These are phyloP conservation scores for Dichetophora obliterata DNA, from an alignment of 2,888 invertebrate genomes.

Conservation along the genomic window DNA sequence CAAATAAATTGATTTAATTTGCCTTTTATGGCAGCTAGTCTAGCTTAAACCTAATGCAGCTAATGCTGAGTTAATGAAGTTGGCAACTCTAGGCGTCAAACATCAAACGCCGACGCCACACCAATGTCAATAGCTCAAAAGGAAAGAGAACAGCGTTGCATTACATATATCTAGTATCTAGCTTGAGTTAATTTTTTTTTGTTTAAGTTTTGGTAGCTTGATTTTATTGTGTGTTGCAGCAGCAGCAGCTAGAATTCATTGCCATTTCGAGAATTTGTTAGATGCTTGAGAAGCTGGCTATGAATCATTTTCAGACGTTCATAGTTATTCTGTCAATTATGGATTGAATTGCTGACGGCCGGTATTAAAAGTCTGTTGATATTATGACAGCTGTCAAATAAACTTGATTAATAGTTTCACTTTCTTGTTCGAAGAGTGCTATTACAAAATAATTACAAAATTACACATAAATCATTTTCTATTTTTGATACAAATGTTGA, in stretches of 20 bases:
- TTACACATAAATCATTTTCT: background rate
- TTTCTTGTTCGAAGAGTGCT: background rate
- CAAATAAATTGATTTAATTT: slow-evolving; percentile 37
- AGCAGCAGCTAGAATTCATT: slow-evolving; percentile 30
- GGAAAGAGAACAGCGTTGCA: background rate
- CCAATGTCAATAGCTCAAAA: slow-evolving; percentile 35
- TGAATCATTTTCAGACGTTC: slow-evolving; percentile 46
- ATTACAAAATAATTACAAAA: slow-evolving; percentile 9
- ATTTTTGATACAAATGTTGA: slow-evolving; percentile 6
- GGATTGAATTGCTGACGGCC: background rate
- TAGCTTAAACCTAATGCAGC: background rate
- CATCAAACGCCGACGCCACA: slow-evolving; percentile 36
- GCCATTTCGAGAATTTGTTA: slow-evolving; percentile 52
- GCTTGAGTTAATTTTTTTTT: background rate
- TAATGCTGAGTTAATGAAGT: slow-evolving; percentile 20
- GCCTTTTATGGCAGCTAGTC: slow-evolving; percentile 34
- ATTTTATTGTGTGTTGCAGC: background rate
- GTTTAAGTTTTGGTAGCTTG: slow-evolving; percentile 20
- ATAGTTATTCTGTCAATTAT: background rate
- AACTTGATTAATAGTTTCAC: slow-evolving; percentile 22
- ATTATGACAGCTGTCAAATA: slow-evolving; percentile 39
- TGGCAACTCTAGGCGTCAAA: slow-evolving; percentile 22
- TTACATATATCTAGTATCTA: background rate
- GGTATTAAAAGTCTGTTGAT: background rate
- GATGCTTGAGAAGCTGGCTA: slow-evolving; percentile 29